Base-by-base conservation (phyloP, 2,797 vertebrate species). In the Ceryle rudis region DNA sequence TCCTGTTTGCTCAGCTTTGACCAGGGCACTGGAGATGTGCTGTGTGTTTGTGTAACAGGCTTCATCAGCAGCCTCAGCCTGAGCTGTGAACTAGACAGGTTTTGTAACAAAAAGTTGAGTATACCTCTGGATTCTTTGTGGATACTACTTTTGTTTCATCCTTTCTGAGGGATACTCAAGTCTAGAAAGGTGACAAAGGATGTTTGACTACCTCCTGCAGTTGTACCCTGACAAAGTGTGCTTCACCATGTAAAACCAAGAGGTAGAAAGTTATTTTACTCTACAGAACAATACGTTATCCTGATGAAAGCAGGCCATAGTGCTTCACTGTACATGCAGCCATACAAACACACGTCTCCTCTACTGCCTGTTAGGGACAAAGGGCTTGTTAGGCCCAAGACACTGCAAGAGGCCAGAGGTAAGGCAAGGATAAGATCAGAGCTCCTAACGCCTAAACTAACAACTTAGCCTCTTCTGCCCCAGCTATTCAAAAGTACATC, bases 331-430 rank as follows among this genome's bases (percentile, higher is more conserved):
- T 42, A 14, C 0, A 0, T 29, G 65, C 92, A 95, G 81, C 92
- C 94, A 84, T 86, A 69, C 79, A 89, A 94, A 93, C 35, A 82
- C 26, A 82, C 7, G 19, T 60, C 66, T 90, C 33, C 65, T 71
- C 25, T 67, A 23, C 58, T 0, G 3, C 33, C 58, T 79, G 13
- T 7, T 41, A 54, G 29, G 69, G 73, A 84, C 51, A 89, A 46
- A 81, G 8, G 5, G 15, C 5, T 52, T 95, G 84, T n/a, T n/a
- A n/a, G n/a, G 55, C 66, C 54, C 49, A 72, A 90, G 70, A 44
- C 37, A 16, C 26, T 47, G 39, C 14, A 35, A 41, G 14, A n/a
- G 39, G 33, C 44, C 15, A 17, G 47, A 2, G 5, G 37, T n/a
- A 77, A 86, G 37, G 47, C 15, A 57, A 52, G 44, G 47, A 57